Conservation (phyloP, 2,797 vertebrate genomes). For the Delichon dasypus region DNA sequence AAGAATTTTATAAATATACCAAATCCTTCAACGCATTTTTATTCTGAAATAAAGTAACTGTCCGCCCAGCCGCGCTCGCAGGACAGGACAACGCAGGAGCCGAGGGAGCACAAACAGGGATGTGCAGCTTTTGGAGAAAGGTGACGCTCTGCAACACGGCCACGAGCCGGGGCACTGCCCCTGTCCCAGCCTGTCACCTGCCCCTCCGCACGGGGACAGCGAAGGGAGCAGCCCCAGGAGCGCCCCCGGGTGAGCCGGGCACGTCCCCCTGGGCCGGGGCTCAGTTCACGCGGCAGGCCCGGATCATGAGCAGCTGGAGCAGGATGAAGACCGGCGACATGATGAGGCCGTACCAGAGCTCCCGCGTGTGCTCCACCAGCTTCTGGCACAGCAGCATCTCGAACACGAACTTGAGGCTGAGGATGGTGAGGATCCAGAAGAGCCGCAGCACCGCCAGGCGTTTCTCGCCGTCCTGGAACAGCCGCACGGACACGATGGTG, state of each 20-base stretch:
- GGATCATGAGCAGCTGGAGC: constrained; percentile 96
- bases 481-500: constrained; percentile 94
- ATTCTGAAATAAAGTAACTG: background rate
- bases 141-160: background rate
- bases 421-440: constrained; percentile 96
- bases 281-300: constrained; percentile 94
- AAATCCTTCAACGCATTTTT: background rate
- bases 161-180: background rate
- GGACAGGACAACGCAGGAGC: background rate
- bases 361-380: constrained; percentile 87
- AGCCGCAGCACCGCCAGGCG: constrained; percentile 92
- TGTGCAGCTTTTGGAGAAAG: background rate
- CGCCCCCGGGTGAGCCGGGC: background rate
- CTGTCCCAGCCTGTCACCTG: background rate
- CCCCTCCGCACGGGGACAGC: background rate
- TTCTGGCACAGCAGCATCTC: constrained; percentile 98
- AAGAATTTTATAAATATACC: background rate
- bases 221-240: accelerated
- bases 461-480: constrained; percentile 98
- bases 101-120: background rate
- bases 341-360: constrained; percentile 94
- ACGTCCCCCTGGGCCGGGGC: background rate
- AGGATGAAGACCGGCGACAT: constrained; percentile 95
- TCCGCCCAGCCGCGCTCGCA: accelerated
- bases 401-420: constrained; percentile 97